Conservation (phyloP, 2,797 vertebrate species). For the Halcyon badia region DNA sequence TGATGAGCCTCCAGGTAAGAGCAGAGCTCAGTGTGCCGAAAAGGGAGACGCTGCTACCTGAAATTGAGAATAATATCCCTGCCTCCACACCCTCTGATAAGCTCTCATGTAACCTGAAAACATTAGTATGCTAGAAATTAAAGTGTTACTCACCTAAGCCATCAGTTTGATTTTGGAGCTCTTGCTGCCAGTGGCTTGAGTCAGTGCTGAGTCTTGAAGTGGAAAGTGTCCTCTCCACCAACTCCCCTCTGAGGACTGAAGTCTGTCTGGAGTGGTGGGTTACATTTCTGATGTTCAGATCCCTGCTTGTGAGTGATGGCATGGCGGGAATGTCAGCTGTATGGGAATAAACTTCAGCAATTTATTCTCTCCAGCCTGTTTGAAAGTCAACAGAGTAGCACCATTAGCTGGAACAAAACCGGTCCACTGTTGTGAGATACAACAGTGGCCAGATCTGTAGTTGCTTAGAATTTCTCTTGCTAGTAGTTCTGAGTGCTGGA, state of each 20-base stretch:
- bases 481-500: neutral
- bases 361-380: conserved; percentile 48
- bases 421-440: neutral
- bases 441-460: neutral
- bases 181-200: conserved; percentile 9
- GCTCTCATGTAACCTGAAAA: neutral
- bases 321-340: conserved; percentile 75
- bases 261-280: conserved; percentile 52
- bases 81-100: neutral
- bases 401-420: conserved; percentile 1
- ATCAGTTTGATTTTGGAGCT: conserved; percentile 31
- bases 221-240: conserved; percentile 18
- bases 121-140: neutral
- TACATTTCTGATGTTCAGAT: conserved; percentile 67
- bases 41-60: neutral
- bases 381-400: conserved; percentile 8
- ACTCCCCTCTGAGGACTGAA: conserved; percentile 13
- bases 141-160: conserved; percentile 57
- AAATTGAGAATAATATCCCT: neutral
- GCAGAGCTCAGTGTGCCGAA: neutral
- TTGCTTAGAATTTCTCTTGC: neutral
- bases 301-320: conserved; percentile 69
- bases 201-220: neutral
- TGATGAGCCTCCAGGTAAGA: neutral
- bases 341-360: conserved; percentile 67